phyloP scores from a whole-genome alignment of 2,113 vertebrate species.

The Chrysemys picta region DNA sequence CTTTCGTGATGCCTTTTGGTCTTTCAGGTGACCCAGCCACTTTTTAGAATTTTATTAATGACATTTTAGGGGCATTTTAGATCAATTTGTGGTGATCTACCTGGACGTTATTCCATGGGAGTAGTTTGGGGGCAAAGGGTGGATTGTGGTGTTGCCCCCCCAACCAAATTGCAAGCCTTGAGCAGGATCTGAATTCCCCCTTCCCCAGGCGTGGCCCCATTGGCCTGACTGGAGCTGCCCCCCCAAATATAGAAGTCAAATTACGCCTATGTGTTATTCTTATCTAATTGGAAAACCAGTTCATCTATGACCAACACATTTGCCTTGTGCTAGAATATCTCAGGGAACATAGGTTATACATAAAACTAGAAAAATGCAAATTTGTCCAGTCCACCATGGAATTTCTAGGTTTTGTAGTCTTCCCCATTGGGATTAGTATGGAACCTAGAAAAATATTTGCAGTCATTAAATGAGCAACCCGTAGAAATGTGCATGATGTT shows the following conservation, averaged over 20 bases:
- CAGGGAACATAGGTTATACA: neutral
- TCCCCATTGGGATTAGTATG: neutral
- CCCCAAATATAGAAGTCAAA: neutral
- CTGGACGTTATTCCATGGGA: neutral
- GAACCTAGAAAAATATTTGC: neutral
- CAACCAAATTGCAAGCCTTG: neutral
- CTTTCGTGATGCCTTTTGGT: neutral
- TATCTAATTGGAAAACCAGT: neutral
- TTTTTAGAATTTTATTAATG: neutral
- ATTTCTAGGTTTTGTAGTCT: neutral
- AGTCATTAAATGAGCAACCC: neutral
- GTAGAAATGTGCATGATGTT: neutral
- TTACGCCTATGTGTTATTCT: neutral
- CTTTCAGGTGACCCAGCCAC: neutral
- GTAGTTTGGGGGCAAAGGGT: neutral
- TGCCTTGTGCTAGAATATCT: neutral
- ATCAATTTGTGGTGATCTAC: neutral
- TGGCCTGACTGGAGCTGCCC: neutral
- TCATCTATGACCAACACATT: neutral
- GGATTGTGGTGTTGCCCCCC: neutral
- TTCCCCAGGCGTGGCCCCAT: too few species aligned
- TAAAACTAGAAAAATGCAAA: neutral
- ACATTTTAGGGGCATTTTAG: neutral
- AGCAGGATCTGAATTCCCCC: neutral
- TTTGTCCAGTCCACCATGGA: neutral